Evolutionary conservation across 2,113 vertebrate species (phyloP).

Genomic region (Crotalus viridis): DNA sequence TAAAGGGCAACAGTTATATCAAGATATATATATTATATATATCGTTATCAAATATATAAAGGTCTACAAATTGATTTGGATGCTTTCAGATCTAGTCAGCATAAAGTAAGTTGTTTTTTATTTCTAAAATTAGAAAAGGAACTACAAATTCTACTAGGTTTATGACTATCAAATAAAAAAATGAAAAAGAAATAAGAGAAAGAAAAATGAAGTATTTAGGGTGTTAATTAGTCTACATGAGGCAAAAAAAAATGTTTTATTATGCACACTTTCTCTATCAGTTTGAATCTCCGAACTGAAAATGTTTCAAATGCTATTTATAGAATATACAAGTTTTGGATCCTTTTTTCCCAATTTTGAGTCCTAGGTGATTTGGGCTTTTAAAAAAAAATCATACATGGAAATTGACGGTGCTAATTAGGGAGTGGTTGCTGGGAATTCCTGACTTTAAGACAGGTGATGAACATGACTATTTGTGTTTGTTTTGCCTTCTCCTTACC

Average conservation of each 20-base stretch:
- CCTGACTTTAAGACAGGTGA: neutral
- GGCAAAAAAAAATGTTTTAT: neutral
- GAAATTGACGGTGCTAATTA: neutral
- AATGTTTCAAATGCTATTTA: neutral
- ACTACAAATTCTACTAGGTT: neutral
- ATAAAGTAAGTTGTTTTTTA: neutral
- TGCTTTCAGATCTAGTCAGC: neutral
- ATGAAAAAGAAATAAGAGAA: neutral
- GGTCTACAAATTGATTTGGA: conserved; percentile 10
- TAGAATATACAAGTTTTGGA: neutral
- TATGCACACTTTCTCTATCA: neutral
- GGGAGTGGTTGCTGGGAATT: neutral
- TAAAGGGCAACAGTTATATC: conserved; percentile 4
- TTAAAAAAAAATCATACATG: neutral
- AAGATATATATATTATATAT: neutral
- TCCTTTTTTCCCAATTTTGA: neutral
- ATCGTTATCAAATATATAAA: neutral
- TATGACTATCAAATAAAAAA: neutral
- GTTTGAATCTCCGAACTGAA: neutral
- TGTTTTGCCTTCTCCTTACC: neutral
- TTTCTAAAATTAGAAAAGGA: neutral
- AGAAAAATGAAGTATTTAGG: neutral
- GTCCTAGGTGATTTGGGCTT: neutral
- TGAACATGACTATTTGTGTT: neutral
- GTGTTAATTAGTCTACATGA: neutral